Evolutionary conservation across 2,888 invertebrate species (phyloP), one percentile per base, ranked within the genome.

Genomic region (Phytoseiulus persimilis): DNA sequence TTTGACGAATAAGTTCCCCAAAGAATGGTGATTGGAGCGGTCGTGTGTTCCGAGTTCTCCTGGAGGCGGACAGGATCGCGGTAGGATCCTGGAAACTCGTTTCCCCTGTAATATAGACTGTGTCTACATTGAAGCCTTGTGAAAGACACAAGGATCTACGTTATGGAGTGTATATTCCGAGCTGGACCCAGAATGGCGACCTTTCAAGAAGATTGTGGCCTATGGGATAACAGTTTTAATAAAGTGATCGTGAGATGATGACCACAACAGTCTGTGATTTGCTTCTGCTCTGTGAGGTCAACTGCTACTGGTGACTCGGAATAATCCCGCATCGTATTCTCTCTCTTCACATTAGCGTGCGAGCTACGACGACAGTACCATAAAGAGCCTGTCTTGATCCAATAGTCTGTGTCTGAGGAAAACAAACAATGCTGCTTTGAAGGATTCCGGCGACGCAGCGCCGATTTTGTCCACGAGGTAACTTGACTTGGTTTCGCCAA

Each of bases 1-100:
- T 23, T 31, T 87, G 87, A 87, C 87, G n/a, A 87, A 87, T 32
- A 87, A 33, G 33, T 87, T 87, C 87, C 87, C 87, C 32, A 87
- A 87, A 87, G 87, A 87, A 11, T 87, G 87, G 39, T 87, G 45
- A 32, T 39, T 14, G 33, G 33, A 33, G 33, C 23, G 0, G 65
- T 23, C 18, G 28, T 65, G 2, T 2, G 18, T 65, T 9, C 39
- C 3, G 39, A 39, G 65, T 18, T 65, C 46, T 11, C 9, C 46
- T 46, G 46, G 46, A 46, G 14, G 14, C 6, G 9, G 14, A 11
- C 46, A 11, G 46, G 46, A 46, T 46, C 14, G 9, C 46, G 14
- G 46, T 65, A 23, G 18, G 2, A 65, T 14, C 65, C 2, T 2
- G 23, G 9, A 65, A 65, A 11, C 9, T 11, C 18, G 65, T 65